Percentiles rank a stretch among this genome's conserved stretches.
Evolutionary conservation across 2,113 vertebrate genomes (phyloP).

Genomic region (Acrocephalus arundinaceus): DNA sequence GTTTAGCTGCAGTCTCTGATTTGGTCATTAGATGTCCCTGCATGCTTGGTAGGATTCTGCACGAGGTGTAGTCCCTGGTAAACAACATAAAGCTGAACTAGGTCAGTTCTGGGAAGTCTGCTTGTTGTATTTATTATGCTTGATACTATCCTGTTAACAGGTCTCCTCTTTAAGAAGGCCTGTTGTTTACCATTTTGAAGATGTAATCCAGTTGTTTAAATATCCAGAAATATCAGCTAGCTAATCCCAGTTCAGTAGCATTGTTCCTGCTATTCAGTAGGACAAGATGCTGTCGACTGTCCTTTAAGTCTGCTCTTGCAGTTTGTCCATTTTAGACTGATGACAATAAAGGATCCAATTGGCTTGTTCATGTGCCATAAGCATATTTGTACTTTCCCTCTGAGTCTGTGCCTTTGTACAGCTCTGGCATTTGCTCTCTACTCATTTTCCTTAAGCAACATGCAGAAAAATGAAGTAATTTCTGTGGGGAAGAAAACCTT

Average conservation of each 20-base stretch:
- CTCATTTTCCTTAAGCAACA: neutral
- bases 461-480: neutral
- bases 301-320: neutral
- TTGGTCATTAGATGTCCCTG: constrained; percentile 44
- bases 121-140: neutral
- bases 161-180: neutral
- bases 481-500: neutral
- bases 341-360: neutral
- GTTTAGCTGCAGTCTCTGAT: neutral
- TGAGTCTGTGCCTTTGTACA: neutral
- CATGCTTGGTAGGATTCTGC: neutral
- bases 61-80: neutral
- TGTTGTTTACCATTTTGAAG: neutral
- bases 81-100: neutral
- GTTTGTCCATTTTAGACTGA: neutral
- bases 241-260: neutral
- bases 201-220: neutral
- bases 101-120: neutral
- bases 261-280: neutral
- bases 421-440: neutral
- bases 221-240: neutral
- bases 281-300: neutral
- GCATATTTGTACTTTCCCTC: neutral
- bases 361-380: neutral
- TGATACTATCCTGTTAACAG: neutral